These are phyloP conservation scores for Aphidius colemani DNA, from an alignment of 2,888 invertebrate genomes.

Conservation along the genomic window DNA sequence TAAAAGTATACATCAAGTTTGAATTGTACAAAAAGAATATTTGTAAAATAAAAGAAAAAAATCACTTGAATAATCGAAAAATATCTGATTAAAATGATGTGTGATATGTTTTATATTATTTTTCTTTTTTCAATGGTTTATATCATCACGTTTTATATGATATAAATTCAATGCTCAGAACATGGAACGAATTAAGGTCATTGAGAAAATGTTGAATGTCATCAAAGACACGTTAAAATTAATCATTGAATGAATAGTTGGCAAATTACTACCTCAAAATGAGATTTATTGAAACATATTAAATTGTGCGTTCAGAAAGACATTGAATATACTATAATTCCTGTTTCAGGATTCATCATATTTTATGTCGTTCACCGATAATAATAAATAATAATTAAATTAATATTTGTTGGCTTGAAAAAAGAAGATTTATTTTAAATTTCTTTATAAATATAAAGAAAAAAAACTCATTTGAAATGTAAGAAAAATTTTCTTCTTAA, in stretches of 20 bases:
- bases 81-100: neutral
- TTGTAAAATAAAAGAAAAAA: conserved; percentile 29
- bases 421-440: too few species aligned
- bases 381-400: conserved; percentile 45
- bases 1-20: conserved; percentile 21
- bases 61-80: neutral
- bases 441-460: too few species aligned
- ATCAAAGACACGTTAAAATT: conserved; percentile 6
- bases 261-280: conserved; percentile 47
- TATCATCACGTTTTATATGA: neutral
- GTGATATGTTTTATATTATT: neutral
- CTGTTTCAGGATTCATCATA: conserved; percentile 44
- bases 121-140: neutral
- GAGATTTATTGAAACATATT: conserved; percentile 53
- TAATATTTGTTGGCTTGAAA: too few species aligned
- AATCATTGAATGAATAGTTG: conserved; percentile 30
- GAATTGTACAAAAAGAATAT: conserved; percentile 31
- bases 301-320: conserved; percentile 22
- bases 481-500: too few species aligned
- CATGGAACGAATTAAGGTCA: neutral
- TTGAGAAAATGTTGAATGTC: neutral
- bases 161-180: neutral
- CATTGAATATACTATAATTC: too few species aligned
- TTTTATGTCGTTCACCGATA: conserved; percentile 50
- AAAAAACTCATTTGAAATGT: too few species aligned